Evolutionary conservation across 1,140 invertebrate species (phyloP).

Genomic region (Idris sp.): DNA sequence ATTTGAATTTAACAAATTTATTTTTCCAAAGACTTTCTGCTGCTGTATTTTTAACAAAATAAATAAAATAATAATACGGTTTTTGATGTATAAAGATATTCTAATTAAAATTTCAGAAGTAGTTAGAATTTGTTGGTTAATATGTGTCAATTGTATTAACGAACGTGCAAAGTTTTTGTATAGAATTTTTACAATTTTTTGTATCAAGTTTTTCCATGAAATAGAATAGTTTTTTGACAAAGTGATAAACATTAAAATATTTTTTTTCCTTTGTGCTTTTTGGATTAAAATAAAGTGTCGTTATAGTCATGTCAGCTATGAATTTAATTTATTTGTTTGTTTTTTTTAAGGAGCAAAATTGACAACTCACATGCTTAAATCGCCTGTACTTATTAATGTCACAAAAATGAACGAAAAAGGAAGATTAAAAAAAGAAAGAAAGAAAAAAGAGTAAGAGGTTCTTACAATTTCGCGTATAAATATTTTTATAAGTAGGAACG

Average conservation of each 20-base stretch:
- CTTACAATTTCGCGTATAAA: slow-evolving; percentile 66
- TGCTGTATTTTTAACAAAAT: no score
- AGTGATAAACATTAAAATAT: slow-evolving; percentile 1
- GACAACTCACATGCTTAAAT: slow-evolving; percentile 1
- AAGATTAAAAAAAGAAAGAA: background rate
- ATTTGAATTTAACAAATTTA: slow-evolving; percentile 16
- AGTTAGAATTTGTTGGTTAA: slow-evolving; percentile 23
- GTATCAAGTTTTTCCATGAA: slow-evolving; percentile 4
- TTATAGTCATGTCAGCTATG: no score
- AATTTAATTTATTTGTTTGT: no score
- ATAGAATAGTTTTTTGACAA: slow-evolving; percentile 19
- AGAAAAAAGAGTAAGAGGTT: slow-evolving; percentile 23
- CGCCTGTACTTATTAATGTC: slow-evolving; percentile 14
- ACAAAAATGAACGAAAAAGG: no score
- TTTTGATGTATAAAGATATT: no score
- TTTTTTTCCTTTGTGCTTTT: no score
- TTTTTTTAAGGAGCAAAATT: background rate
- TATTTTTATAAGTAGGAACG: slow-evolving; percentile 71
- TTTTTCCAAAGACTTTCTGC: slow-evolving; percentile 3
- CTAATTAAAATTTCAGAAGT: no score
- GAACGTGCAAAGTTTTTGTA: slow-evolving; percentile 47
- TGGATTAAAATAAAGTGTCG: no score
- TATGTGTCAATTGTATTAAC: slow-evolving; percentile 40
- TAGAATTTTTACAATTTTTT: slow-evolving; percentile 29
- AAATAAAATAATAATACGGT: no score